These are phyloP conservation scores for Brienomyrus brachyistius DNA, from an alignment of 2,113 vertebrate species.

Conservation along the genomic window DNA sequence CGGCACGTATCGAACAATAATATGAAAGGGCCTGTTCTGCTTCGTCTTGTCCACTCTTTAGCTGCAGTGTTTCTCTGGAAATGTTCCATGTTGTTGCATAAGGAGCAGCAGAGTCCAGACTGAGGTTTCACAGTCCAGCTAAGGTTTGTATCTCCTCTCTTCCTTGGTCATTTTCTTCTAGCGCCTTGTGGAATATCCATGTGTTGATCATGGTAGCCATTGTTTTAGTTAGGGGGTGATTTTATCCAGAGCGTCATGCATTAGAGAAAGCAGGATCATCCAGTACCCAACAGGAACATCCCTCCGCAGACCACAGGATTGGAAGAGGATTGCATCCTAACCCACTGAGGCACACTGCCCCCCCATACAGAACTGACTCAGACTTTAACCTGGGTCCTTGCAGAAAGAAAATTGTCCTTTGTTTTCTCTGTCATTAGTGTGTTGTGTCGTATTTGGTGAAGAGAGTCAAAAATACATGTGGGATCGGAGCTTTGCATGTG, in stretches of 20 bases:
- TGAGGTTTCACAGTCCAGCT: not conserved
- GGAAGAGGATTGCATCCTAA: too few relatives aligned
- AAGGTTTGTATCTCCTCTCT: not conserved
- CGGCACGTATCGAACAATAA: not conserved
- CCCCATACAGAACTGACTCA: too few relatives aligned
- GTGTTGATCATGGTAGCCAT: conserved; percentile 45
- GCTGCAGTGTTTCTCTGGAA: not conserved
- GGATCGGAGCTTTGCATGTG: not conserved
- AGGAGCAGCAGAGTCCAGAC: not conserved
- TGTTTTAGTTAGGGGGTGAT: conserved; percentile 28
- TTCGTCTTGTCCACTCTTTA: not conserved
- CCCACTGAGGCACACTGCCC: too few relatives aligned
- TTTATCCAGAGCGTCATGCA: too few relatives aligned
- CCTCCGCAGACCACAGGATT: too few relatives aligned
- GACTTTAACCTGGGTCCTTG: too few relatives aligned
- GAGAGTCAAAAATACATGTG: conserved; percentile 32
- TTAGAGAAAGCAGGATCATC: too few relatives aligned
- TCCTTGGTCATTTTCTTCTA: conserved; percentile 17
- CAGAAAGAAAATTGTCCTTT: conserved; percentile 44
- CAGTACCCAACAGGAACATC: too few relatives aligned
- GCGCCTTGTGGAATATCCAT: conserved; percentile 48
- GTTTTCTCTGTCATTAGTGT: conserved; percentile 47
- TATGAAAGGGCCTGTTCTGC: not conserved
- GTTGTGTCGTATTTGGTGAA: conserved; percentile 40
- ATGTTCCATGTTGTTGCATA: not conserved